Evolutionary conservation across 2,113 vertebrate genomes (phyloP).

Genomic region (Himantopus leucocephalus): DNA sequence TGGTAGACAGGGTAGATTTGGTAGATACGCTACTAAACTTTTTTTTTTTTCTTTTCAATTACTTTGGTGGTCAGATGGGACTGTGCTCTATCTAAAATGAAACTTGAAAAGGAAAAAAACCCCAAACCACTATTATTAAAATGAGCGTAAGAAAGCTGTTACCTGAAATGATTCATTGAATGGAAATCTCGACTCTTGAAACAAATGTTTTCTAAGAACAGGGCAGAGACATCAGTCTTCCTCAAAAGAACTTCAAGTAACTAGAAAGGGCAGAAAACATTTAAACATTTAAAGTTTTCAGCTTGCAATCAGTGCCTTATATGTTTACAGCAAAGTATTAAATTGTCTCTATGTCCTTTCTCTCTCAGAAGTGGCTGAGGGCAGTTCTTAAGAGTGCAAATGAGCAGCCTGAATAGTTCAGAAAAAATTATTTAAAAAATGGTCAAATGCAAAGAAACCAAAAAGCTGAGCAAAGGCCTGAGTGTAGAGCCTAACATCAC

Average conservation of each 20-base stretch:
- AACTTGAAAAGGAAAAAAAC: constrained; percentile 4
- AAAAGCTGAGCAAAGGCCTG: background rate
- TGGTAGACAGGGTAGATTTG: background rate
- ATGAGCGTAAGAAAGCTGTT: background rate
- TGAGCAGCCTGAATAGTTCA: background rate
- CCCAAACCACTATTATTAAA: constrained; percentile 22
- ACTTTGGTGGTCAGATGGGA: background rate
- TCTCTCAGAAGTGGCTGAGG: background rate
- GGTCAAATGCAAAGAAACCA: background rate
- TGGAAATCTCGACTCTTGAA: constrained; percentile 17
- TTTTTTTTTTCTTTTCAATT: background rate
- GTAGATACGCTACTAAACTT: background rate
- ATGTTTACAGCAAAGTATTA: background rate
- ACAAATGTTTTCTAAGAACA: constrained; percentile 18
- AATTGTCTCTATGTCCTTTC: background rate
- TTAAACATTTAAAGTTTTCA: background rate
- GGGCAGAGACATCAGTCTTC: background rate
- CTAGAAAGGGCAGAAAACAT: background rate
- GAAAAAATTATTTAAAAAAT: background rate
- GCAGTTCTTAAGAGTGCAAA: background rate
- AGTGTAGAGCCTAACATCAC: background rate
- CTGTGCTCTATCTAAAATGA: constrained; percentile 19
- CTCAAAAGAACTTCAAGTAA: background rate
- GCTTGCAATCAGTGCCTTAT: background rate
- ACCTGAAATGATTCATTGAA: constrained; percentile 24